A percentile compares a stretch with the other conserved stretches of the same genome.
Evolutionary conservation across 2,797 vertebrate genomes (phyloP).

Genomic region (Darevskia nairensis): DNA sequence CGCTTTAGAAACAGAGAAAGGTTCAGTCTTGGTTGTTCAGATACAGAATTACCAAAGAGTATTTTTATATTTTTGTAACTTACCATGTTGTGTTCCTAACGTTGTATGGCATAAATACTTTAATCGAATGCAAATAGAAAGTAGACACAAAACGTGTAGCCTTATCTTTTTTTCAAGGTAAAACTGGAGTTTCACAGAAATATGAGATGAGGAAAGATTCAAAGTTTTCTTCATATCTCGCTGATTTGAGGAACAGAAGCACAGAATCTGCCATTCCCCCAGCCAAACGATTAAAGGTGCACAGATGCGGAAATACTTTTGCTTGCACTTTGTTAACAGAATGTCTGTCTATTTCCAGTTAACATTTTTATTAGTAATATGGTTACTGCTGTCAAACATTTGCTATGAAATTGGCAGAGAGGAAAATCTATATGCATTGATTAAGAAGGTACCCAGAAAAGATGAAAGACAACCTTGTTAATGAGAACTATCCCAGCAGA

Average conservation of each 20-base stretch:
- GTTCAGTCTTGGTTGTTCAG: background rate
- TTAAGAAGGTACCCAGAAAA: background rate
- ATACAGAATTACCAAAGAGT: background rate
- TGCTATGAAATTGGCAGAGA: constrained; percentile 19
- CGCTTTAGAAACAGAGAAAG: background rate
- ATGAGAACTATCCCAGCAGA: background rate
- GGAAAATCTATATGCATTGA: constrained; percentile 17
- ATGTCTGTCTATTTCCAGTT: constrained; percentile 34
- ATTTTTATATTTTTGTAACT: background rate
- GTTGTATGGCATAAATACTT: background rate
- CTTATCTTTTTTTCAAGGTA: constrained; percentile 82
- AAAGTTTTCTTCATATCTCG: constrained; percentile 87
- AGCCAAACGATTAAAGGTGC: constrained; percentile 90
- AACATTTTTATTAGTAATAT: constrained; percentile 25
- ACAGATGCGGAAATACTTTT: constrained; percentile 14
- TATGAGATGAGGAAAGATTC: constrained; percentile 77
- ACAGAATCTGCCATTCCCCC: constrained; percentile 85
- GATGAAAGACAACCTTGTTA: background rate
- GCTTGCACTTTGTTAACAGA: constrained; percentile 19
- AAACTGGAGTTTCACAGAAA: constrained; percentile 87
- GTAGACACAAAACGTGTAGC: background rate
- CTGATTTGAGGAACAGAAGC: constrained; percentile 88
- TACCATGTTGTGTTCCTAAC: background rate
- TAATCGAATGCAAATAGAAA: background rate
- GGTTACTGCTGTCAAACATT: constrained; percentile 6